Conservation (phyloP, 2,113 vertebrate species). For the Myrmophylax atrothorax region DNA sequence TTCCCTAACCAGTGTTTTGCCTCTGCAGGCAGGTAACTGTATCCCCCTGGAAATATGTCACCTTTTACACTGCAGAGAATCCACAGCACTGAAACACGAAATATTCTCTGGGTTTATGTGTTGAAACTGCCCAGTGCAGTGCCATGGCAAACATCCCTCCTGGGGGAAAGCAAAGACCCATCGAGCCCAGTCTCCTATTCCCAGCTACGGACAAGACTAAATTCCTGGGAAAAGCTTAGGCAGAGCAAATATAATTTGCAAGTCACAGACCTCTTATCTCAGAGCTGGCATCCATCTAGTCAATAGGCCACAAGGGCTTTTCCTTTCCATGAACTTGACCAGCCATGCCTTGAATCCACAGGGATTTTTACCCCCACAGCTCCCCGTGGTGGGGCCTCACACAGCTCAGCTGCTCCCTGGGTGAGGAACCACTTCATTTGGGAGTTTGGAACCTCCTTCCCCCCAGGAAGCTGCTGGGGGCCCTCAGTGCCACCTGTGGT, state of each 20-base stretch:
- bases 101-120: not conserved
- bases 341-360: not conserved
- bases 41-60: not conserved
- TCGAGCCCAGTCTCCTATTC: not conserved
- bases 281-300: not conserved
- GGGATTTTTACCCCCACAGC: no score
- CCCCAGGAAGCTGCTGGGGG: not conserved
- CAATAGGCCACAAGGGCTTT: not conserved
- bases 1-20: not conserved
- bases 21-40: not conserved
- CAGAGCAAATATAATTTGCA: not conserved
- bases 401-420: not conserved
- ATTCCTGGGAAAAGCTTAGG: not conserved
- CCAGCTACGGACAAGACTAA: not conserved
- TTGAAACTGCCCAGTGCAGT: not conserved
- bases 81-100: fast-evolving
- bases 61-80: not conserved
- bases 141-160: not conserved
- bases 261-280: not conserved
- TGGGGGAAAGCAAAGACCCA: not conserved
- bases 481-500: not conserved
- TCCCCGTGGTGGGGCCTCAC: not conserved
- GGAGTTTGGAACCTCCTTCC: not conserved
- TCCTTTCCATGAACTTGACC: not conserved
- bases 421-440: not conserved